Percentiles rank a stretch among this genome's conserved stretches.
Conservation (phyloP, 2,888 invertebrate species). For the Julus scandinavius region DNA sequence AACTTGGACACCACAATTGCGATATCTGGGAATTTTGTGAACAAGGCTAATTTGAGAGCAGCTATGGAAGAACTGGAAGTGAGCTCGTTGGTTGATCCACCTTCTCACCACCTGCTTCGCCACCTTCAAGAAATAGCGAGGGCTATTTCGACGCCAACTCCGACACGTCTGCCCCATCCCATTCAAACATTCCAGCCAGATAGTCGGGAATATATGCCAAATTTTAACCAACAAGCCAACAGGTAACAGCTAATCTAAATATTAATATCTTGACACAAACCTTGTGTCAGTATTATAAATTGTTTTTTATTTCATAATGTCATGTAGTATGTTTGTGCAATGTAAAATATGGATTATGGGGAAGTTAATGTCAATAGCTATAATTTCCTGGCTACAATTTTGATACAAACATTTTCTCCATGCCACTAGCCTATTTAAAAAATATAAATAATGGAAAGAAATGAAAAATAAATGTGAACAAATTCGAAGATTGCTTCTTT, state of each 20-base stretch:
- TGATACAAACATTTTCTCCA: no score
- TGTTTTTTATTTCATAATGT: no score
- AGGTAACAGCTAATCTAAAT: conserved; percentile 38
- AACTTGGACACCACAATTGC: conserved; percentile 63
- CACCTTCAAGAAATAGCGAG: conserved; percentile 52
- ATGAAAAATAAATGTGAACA: no score
- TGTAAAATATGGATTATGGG: no score
- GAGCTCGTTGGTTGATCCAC: conserved; percentile 61
- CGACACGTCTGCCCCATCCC: conserved; percentile 49
- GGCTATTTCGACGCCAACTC: conserved; percentile 52
- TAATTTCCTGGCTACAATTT: no score
- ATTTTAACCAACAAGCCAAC: conserved; percentile 52
- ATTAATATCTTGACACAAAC: no score
- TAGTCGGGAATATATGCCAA: conserved; percentile 52
- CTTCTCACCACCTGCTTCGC: conserved; percentile 58
- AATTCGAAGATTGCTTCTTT: no score
- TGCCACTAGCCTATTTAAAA: no score
- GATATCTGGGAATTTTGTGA: conserved; percentile 64
- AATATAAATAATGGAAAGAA: no score
- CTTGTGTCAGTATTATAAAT: no score
- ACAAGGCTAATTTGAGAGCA: conserved; percentile 62
- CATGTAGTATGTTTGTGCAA: no score
- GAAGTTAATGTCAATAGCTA: no score
- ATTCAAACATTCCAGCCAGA: conserved; percentile 54
- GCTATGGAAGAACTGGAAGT: conserved; percentile 62